A percentile compares a stretch with the other conserved stretches of the same genome.
Conservation (phyloP, 2,113 vertebrate genomes). For the Diphyllodes magnificus region DNA sequence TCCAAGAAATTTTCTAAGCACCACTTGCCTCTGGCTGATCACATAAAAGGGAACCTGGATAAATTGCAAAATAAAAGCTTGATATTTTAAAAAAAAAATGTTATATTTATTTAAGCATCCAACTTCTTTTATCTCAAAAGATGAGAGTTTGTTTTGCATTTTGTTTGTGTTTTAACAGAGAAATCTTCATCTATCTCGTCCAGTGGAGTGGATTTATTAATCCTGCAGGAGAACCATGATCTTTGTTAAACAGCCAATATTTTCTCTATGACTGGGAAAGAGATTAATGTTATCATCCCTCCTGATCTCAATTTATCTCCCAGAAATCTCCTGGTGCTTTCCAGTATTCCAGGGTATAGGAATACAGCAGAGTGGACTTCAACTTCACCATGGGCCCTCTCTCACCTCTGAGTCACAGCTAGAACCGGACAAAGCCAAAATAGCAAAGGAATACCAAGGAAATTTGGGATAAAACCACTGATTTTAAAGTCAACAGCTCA, state of each 20-base stretch:
- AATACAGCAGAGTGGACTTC: background rate
- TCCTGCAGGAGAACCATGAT: background rate
- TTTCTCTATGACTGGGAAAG: background rate
- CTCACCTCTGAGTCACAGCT: background rate
- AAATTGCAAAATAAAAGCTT: background rate
- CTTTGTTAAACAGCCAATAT: background rate
- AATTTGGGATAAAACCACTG: fast-evolving
- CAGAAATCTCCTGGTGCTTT: background rate
- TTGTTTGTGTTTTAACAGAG: background rate
- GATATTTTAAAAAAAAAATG: fast-evolving
- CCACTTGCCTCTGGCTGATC: background rate
- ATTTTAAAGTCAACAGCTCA: background rate
- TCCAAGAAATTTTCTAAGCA: background rate
- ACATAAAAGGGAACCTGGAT: background rate
- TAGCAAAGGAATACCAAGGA: background rate
- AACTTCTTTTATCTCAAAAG: background rate
- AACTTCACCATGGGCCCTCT: too few relatives aligned
- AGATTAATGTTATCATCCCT: background rate
- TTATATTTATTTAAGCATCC: background rate
- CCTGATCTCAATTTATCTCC: background rate
- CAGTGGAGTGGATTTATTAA: background rate
- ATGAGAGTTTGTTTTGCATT: background rate
- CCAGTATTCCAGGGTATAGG: background rate
- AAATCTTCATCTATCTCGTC: background rate
- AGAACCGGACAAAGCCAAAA: background rate